These are phyloP conservation scores for Drosophila leonis DNA, from an alignment of 2,888 invertebrate species.

Conservation along the genomic window DNA sequence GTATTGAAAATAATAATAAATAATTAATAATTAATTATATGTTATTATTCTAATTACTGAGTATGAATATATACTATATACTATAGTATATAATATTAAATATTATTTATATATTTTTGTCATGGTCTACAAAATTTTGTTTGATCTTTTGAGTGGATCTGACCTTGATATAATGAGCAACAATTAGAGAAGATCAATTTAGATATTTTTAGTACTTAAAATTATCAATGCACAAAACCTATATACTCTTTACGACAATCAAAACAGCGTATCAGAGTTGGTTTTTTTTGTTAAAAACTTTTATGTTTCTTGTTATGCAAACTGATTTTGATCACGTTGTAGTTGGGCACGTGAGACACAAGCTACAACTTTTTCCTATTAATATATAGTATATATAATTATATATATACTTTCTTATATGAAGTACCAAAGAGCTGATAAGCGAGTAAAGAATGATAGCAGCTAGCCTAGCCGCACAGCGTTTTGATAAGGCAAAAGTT, in stretches of 20 bases:
- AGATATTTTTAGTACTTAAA: not conserved
- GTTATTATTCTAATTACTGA: not conserved
- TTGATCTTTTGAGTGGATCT: not conserved
- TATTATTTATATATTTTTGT: not conserved
- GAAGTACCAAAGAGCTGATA: conserved; percentile 26
- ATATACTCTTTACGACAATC: not conserved
- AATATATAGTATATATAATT: not conserved
- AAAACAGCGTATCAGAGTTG: not conserved
- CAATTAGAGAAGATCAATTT: not conserved
- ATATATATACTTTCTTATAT: not conserved
- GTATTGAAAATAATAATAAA: not conserved
- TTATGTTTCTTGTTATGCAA: conserved; percentile 2
- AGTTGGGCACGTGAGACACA: conserved; percentile 35
- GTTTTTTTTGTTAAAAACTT: not conserved
- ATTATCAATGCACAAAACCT: not conserved
- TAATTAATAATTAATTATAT: not conserved
- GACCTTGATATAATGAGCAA: not conserved
- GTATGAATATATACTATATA: not conserved
- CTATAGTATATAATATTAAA: too few relatives aligned
- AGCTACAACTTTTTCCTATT: conserved; percentile 1
- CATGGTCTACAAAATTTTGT: not conserved
- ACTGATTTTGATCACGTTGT: conserved; percentile 25
- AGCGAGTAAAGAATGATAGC: conserved; percentile 5
- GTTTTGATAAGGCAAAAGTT: conserved; percentile 32
- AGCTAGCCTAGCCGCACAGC: not conserved